Conservation (phyloP, 2,888 invertebrate genomes). For the Protophormia terraenovae region DNA sequence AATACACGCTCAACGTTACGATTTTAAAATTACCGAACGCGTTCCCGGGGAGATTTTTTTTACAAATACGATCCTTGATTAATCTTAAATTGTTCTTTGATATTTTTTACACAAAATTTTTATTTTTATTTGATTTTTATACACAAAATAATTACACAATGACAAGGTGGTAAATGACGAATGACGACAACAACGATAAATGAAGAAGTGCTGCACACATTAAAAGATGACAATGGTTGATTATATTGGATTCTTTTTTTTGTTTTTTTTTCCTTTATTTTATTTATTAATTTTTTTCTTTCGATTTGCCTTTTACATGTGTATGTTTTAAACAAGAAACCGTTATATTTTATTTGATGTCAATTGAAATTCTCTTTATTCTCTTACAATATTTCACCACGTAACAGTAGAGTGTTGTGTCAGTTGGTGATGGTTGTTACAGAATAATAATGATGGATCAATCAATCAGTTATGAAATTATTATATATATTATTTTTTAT, state of each 20-base stretch:
- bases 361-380: constrained; percentile 11
- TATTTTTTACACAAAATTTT: constrained; percentile 47
- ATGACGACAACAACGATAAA: constrained; percentile 21
- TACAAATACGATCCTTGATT: background rate
- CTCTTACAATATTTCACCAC: constrained; percentile 1
- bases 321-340: constrained; percentile 40
- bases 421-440: background rate
- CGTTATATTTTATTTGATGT: constrained; percentile 50
- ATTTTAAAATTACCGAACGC: constrained; percentile 51
- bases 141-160: constrained; percentile 56
- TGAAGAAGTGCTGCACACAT: constrained; percentile 8
- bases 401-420: background rate
- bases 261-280: background rate
- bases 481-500: background rate
- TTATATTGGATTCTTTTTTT: constrained; percentile 11
- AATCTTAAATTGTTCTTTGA: constrained; percentile 17
- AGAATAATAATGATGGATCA: constrained; percentile 1
- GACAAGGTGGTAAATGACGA: constrained; percentile 39
- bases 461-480: constrained; percentile 15
- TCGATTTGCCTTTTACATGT: background rate
- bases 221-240: constrained; percentile 16
- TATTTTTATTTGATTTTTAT: constrained; percentile 21
- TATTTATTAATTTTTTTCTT: background rate
- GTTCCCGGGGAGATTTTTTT: constrained; percentile 1
- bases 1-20: constrained; percentile 46